Evolutionary conservation across 1,140 invertebrate species (phyloP).

Genomic region (Drosophila erecta): DNA sequence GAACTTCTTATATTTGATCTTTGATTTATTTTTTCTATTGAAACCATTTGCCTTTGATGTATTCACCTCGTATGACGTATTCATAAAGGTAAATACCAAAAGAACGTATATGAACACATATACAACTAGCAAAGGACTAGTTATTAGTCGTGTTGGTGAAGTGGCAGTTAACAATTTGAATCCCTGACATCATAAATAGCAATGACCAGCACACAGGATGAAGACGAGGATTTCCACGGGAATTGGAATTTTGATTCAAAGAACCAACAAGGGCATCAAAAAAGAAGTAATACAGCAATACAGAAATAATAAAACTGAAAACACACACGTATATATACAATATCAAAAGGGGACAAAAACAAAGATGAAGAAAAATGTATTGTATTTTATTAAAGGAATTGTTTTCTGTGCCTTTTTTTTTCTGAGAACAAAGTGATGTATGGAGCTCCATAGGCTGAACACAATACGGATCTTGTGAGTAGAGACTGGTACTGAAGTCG

Average conservation of each 20-base stretch:
- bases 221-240: constrained; percentile 6
- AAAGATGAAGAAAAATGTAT: constrained; percentile 57
- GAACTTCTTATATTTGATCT: too few species aligned
- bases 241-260: constrained; percentile 10
- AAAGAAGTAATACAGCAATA: constrained; percentile 53
- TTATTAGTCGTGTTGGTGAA: too few species aligned
- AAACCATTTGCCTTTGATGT: too few species aligned
- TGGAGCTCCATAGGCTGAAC: constrained; percentile 52
- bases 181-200: constrained; percentile 21
- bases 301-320: constrained; percentile 71
- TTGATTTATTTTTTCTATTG: too few species aligned
- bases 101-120: too few species aligned
- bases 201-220: constrained; percentile 38
- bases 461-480: constrained; percentile 47
- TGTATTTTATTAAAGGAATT: constrained; percentile 71
- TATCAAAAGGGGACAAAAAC: constrained; percentile 63
- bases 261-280: constrained; percentile 5
- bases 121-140: too few species aligned
- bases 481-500: neutral
- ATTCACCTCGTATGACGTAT: too few species aligned
- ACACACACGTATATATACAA: constrained; percentile 48
- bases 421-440: constrained; percentile 60
- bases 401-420: constrained; percentile 63
- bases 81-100: too few species aligned
- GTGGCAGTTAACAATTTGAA: constrained; percentile 41